Conservation (phyloP, 30 jellyfish, hydroid and myxozoan genomes). For the Cassiopea xamachana region DNA sequence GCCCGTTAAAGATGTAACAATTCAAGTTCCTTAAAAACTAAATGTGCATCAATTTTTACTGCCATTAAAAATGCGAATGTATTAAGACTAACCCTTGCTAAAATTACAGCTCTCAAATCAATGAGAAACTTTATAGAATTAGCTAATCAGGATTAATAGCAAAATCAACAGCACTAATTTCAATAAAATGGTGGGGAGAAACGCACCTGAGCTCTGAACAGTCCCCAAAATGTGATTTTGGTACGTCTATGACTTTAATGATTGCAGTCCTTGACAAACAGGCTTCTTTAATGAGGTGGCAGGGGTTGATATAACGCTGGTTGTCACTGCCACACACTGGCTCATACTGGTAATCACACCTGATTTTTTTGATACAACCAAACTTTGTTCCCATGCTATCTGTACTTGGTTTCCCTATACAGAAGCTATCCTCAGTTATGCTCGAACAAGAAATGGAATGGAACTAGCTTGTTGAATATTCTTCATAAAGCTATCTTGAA, state of each 20-base stretch:
- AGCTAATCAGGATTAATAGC: too few relatives aligned
- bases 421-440: background rate
- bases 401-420: constrained; percentile 1
- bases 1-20: too few relatives aligned
- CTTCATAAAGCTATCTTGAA: background rate
- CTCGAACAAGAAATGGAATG: background rate
- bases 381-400: constrained; percentile 7
- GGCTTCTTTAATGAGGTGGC: constrained; percentile 36
- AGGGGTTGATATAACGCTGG: constrained; percentile 49
- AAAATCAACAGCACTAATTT: too few relatives aligned
- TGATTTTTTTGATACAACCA: constrained; percentile 27
- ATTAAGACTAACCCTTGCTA: too few relatives aligned
- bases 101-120: too few relatives aligned
- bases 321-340: constrained; percentile 83
- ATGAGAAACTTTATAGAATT: too few relatives aligned
- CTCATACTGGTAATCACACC: constrained; percentile 58
- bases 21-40: too few relatives aligned
- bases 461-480: background rate
- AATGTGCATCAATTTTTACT: too few relatives aligned
- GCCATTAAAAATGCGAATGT: too few relatives aligned
- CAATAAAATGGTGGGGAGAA: background rate
- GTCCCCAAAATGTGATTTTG: constrained; percentile 17
- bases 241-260: constrained; percentile 8
- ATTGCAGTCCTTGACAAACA: constrained; percentile 33
- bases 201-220: constrained; percentile 21